Conservation (phyloP, 2,888 invertebrate species). For the Meganola albula region DNA sequence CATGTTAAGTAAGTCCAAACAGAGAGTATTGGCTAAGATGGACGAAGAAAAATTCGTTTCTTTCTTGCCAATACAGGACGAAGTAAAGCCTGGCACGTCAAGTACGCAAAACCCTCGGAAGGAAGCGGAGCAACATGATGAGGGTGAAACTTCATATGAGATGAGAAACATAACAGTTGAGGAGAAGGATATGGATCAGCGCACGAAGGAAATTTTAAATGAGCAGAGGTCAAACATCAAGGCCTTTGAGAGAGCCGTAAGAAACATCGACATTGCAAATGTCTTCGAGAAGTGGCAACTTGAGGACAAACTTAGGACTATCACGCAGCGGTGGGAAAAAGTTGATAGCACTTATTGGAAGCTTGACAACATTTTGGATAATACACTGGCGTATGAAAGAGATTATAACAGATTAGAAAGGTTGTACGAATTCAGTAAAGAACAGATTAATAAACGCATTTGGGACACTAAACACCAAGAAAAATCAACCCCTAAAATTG, state of each 20-base stretch:
- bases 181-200: too few relatives aligned
- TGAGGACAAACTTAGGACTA: slow-evolving; percentile 10
- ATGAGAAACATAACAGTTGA: too few relatives aligned
- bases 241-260: slow-evolving; percentile 7
- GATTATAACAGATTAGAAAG: neutral
- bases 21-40: too few relatives aligned
- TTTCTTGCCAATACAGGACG: too few relatives aligned
- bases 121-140: too few relatives aligned
- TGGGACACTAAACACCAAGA: neutral
- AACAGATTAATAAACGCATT: neutral
- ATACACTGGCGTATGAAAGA: neutral
- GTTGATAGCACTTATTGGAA: neutral
- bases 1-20: slow-evolving; percentile 1
- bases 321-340: neutral
- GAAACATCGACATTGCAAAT: slow-evolving; percentile 5
- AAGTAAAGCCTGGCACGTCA: neutral
- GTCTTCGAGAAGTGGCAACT: slow-evolving; percentile 14
- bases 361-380: slow-evolving; percentile 1
- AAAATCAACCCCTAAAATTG: slow-evolving; percentile 1
- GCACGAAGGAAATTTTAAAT: slow-evolving; percentile 1
- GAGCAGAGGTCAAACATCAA: slow-evolving; percentile 11
- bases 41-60: too few relatives aligned
- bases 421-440: neutral
- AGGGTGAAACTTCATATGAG: too few relatives aligned
- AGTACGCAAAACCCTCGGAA: neutral